Evolutionary conservation across 2,797 vertebrate genomes (phyloP).

Genomic region (Distichodus sexfasciatus): DNA sequence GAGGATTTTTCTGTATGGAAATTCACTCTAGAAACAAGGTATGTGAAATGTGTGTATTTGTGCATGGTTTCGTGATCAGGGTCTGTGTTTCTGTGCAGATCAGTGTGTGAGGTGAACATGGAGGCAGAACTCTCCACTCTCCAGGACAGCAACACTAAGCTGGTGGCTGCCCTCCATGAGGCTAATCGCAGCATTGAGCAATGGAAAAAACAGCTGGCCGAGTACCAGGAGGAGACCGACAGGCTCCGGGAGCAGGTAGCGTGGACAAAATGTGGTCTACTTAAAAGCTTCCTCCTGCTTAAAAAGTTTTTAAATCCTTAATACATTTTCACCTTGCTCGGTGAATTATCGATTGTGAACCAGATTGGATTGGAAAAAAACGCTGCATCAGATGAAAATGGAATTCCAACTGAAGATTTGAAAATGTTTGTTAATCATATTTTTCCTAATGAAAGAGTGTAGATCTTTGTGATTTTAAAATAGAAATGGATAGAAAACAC

Average conservation of each 20-base stretch:
- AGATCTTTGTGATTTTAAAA: no score
- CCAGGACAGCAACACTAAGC: conserved; percentile 90
- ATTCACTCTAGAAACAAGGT: no score
- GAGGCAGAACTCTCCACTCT: conserved; percentile 92
- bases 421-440: no score
- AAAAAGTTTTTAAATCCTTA: background rate
- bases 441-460: no score
- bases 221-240: conserved; percentile 90
- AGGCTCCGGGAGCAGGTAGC: conserved; percentile 82
- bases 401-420: no score
- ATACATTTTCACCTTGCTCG: no score
- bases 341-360: no score
- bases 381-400: no score
- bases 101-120: conserved; percentile 89
- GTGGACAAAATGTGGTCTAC: background rate
- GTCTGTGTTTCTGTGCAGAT: conserved; percentile 67
- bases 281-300: background rate
- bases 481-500: no score
- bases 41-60: background rate
- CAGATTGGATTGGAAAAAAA: no score
- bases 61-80: background rate
- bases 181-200: conserved; percentile 86
- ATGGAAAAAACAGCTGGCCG: conserved; percentile 91
- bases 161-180: conserved; percentile 87
- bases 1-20: no score